Percentiles rank a stretch among this genome's conserved stretches.
These are phyloP conservation scores for Lutjanus argentimaculatus DNA, from an alignment of 2,797 vertebrate genomes.

Conservation along the genomic window DNA sequence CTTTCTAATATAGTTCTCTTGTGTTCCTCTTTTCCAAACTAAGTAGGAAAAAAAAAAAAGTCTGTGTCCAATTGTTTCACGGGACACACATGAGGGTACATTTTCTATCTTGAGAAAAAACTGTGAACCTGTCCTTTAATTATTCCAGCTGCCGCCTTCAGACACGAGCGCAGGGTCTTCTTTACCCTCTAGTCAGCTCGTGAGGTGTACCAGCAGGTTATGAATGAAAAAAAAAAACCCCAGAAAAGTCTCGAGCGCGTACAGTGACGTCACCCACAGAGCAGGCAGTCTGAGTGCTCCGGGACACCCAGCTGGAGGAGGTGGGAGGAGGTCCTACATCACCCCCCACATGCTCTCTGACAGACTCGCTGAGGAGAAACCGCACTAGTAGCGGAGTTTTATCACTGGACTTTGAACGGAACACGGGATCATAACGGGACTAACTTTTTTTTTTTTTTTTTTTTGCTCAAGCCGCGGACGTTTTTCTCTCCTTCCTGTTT, in stretches of 20 bases:
- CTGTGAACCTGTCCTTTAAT: background rate
- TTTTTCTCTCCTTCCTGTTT: background rate
- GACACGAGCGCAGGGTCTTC: background rate
- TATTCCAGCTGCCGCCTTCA: background rate
- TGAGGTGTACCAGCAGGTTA: background rate
- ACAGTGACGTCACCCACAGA: conserved; percentile 69
- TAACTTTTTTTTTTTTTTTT: conserved; percentile 16
- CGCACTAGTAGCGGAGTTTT: conserved; percentile 54
- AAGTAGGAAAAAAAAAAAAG: no score
- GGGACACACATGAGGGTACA: no score
- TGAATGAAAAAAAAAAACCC: conserved; percentile 40
- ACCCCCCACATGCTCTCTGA: conserved; percentile 76
- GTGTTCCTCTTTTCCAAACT: no score
- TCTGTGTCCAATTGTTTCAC: no score
- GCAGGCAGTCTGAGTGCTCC: conserved; percentile 42
- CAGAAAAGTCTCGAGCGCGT: background rate
- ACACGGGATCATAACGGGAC: conserved; percentile 54
- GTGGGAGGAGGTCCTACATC: conserved; percentile 76
- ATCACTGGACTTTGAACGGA: conserved; percentile 55
- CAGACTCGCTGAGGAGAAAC: conserved; percentile 63
- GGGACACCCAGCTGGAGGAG: conserved; percentile 78
- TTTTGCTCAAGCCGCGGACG: background rate
- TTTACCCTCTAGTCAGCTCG: background rate
- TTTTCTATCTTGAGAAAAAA: no score
- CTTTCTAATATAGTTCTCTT: no score